Conservation (phyloP, 1,140 invertebrate species). For the Linepithema humile region DNA sequence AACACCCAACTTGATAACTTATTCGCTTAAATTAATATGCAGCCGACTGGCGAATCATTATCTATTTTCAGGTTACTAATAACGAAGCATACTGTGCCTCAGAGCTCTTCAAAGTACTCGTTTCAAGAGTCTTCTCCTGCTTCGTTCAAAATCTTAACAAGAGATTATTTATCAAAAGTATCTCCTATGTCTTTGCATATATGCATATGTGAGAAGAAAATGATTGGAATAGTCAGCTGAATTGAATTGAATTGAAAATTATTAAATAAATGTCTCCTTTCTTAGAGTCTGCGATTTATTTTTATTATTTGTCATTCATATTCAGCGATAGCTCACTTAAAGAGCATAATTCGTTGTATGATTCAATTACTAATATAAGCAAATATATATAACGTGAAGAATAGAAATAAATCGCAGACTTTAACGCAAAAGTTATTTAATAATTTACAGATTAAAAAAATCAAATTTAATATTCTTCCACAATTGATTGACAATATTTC, state of each 20-base stretch:
- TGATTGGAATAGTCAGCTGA: neutral
- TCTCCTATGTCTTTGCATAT: neutral
- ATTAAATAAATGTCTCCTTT: no score
- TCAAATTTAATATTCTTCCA: neutral
- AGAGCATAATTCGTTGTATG: no score
- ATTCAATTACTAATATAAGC: no score
- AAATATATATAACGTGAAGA: slow-evolving; percentile 1
- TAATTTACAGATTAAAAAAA: neutral
- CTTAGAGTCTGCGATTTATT: no score
- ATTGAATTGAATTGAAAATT: no score
- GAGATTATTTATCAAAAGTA: neutral
- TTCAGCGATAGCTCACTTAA: no score
- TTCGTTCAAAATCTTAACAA: neutral
- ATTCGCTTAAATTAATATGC: slow-evolving; percentile 21
- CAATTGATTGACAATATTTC: neutral
- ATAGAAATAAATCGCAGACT: neutral
- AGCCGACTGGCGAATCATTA: neutral
- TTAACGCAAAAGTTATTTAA: neutral
- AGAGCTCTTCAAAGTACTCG: neutral
- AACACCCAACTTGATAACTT: neutral
- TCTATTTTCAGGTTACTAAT: slow-evolving; percentile 9
- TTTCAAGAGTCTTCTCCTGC: neutral
- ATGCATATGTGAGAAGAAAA: neutral
- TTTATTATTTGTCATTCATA: no score
- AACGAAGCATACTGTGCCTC: neutral